These are phyloP conservation scores for Eufriesea mexicana DNA, from an alignment of 1,140 invertebrate species.

Conservation along the genomic window DNA sequence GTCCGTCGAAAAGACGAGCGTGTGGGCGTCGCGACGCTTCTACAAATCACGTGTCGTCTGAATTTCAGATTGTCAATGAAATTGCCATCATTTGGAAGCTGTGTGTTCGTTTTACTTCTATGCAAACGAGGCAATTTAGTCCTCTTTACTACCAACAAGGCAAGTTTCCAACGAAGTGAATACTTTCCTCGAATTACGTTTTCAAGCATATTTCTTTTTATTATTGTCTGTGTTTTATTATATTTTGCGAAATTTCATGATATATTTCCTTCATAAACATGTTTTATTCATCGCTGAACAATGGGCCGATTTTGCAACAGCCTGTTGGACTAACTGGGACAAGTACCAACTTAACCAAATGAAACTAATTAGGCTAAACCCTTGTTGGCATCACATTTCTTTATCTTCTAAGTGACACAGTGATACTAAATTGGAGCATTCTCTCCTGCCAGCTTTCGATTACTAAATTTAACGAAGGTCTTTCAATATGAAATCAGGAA, in stretches of 20 bases:
- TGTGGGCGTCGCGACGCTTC: neutral
- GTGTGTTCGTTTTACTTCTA: no score
- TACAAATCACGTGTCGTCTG: neutral
- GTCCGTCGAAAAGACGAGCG: neutral
- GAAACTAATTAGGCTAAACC: conserved; percentile 67
- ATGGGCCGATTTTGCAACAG: conserved; percentile 37
- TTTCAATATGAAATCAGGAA: neutral
- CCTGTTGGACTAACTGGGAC: conserved; percentile 56
- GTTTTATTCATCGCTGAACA: neutral
- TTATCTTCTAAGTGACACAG: conserved; percentile 34
- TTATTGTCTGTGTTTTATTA: neutral
- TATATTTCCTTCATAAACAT: neutral
- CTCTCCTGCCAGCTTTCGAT: neutral
- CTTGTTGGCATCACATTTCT: conserved; percentile 34
- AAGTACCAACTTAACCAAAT: conserved; percentile 70
- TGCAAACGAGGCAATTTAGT: conserved; percentile 21
- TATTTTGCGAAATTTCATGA: neutral
- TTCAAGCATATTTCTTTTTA: no score
- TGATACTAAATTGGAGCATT: conserved; percentile 19
- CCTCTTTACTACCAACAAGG: neutral
- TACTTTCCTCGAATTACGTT: no score
- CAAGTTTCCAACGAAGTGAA: neutral
- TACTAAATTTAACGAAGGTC: neutral
- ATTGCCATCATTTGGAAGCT: neutral
- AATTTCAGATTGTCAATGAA: conserved; percentile 15